A percentile compares a stretch with the other conserved stretches of the same genome.
Evolutionary conservation across 2,113 vertebrate genomes (phyloP).

Genomic region (Gavia stellata): DNA sequence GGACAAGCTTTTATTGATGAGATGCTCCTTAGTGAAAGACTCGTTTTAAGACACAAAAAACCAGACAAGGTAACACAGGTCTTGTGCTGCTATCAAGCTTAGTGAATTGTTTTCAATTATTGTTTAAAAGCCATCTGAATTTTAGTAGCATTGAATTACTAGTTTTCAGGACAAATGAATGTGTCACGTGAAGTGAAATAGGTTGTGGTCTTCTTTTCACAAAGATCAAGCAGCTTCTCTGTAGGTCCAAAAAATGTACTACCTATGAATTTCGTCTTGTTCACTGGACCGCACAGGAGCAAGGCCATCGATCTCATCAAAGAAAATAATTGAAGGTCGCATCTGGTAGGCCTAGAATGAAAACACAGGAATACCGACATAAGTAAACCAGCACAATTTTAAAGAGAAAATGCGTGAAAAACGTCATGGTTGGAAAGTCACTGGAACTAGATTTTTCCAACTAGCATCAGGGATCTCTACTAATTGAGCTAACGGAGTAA

Average conservation of each 20-base stretch:
- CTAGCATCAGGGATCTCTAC: background rate
- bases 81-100: background rate
- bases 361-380: background rate
- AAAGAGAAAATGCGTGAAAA: background rate
- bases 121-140: background rate
- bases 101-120: background rate
- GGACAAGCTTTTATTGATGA: background rate
- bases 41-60: background rate
- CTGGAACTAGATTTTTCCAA: background rate
- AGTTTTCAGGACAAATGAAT: background rate
- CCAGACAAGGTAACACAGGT: background rate
- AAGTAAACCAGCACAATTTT: background rate
- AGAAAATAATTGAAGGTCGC: slow-evolving; percentile 95
- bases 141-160: background rate
- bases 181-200: background rate
- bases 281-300: slow-evolving; percentile 93
- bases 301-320: slow-evolving; percentile 95
- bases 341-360: slow-evolving; percentile 86
- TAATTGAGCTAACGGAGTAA: background rate
- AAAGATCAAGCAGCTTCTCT: background rate
- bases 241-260: background rate
- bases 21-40: background rate
- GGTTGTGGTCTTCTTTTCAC: background rate
- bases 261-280: slow-evolving; percentile 97
- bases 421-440: background rate